Evolutionary conservation across 2,888 invertebrate species (phyloP), one percentile per base, ranked within the genome.

Genomic region (Lissocephala sabroskyi): DNA sequence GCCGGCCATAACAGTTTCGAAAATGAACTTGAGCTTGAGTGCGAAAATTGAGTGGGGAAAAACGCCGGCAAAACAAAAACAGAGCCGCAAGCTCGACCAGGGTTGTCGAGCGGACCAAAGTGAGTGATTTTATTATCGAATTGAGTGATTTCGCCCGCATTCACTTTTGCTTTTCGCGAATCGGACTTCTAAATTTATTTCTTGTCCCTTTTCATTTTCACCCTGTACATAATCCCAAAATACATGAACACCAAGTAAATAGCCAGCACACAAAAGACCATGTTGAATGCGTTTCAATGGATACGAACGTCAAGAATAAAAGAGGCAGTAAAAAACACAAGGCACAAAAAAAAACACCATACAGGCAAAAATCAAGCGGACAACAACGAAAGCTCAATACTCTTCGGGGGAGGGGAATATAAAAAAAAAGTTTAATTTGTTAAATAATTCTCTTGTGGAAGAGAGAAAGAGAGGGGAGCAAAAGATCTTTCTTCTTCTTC

Each of bases 41-140:
- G 2, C 5, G 16, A 14, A 28, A 28, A 33, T 19, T 46, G 49
- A 45, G 14, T 28, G 44, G 32, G n/a, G 47, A 54, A 50, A 52
- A 57, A 76, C 58, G 56, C 67, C 73, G 75, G 67, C 75, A 75
- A 65, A 76, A 60, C 61, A 74, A 77, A 59, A 61, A 53, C 49
- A 60, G 44, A 51, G 35, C n/a, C 9, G 29, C n/a, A 14, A 17
- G 16, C 18, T 29, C n/a, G 17, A 41, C 32, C 42, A 70, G 75
- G 54, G 66, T 62, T 65, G 75, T 18, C 56, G 30, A 49, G 56
- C 23, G 1, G 32, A 39, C 1, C 14, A 29, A 17, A 42, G n/a
- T 37, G n/a, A n/a, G n/a, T n/a, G n/a, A n/a, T n/a, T n/a, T n/a
- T n/a, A n/a, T n/a, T n/a, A n/a, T n/a, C n/a, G n/a, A n/a, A n/a